Evolutionary conservation across 2,888 invertebrate species (phyloP), one percentile per base, ranked within the genome.

Genomic region (Lordiphosa andalusiaca): DNA sequence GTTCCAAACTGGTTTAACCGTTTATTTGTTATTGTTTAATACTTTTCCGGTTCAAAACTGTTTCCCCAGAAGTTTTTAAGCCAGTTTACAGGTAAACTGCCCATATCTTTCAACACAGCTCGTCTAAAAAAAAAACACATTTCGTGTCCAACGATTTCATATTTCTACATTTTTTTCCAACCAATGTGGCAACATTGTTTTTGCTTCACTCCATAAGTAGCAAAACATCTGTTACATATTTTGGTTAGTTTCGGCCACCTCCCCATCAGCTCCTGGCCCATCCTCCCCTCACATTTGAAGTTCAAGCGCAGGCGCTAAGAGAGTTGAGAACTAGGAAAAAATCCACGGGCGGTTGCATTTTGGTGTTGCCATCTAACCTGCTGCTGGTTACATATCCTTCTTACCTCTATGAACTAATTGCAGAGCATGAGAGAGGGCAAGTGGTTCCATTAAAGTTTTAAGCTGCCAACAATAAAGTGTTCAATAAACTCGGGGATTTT

Each of bases 401-500:
- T 30, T 30, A 30, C 55, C 64, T 41, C 13, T 16, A 39, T 30
- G 30, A 37, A 49, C 23, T 25, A 16, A 13, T 37, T 12, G 7
- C 21, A 47, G 47, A 16, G n/a, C 16, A 9, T n/a, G 25, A 25
- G 6, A 12, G 33, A 48, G 16, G 0, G 30, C 7, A 3, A 6
- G 23, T 37, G 13, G 48, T 47, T 38, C 66, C 38, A 66, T 66
- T 39, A 57, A 49, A 33, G 53, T 65, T 64, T 48, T 41, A 58
- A 41, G 67, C 42, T 63, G 64, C 54, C 64, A 64, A 69, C 69
- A 69, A 69, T 60, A 69, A 67, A 68, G 74, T 73, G 82, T 80
- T 80, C 80, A 84, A 69, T 54, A 37, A 77, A 65, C 80, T 80
- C 80, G 77, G 82, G 84, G 84, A 84, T 66, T 46, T 53, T 50